Percentiles rank a stretch among this genome's conserved stretches.
These are phyloP conservation scores for Zaprionus taronus DNA, from an alignment of 1,140 invertebrate genomes.

Conservation along the genomic window DNA sequence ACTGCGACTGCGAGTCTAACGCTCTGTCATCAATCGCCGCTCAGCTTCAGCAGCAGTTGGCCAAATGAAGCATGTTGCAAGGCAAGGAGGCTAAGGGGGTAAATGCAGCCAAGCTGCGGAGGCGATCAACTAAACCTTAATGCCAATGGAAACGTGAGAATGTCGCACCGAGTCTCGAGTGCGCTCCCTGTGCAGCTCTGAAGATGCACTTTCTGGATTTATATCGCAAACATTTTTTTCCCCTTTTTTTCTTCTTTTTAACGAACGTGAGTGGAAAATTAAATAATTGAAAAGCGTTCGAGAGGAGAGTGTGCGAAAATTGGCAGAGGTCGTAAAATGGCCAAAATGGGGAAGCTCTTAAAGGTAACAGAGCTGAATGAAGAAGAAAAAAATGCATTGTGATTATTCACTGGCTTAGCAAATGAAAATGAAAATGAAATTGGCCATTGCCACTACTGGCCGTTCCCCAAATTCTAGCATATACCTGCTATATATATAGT, in stretches of 20 bases:
- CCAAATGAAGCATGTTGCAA: constrained; percentile 70
- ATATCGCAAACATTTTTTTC: constrained; percentile 68
- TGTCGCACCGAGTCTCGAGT: constrained; percentile 55
- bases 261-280: constrained; percentile 81
- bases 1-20: constrained; percentile 32
- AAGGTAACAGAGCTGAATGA: constrained; percentile 24
- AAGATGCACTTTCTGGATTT: constrained; percentile 79
- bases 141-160: constrained; percentile 82
- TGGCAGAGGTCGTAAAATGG: constrained; percentile 54
- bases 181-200: constrained; percentile 32
- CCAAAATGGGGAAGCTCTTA: constrained; percentile 34
- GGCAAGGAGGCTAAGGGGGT: background rate
- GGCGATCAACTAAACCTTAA: constrained; percentile 74
- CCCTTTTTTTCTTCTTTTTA: constrained; percentile 17
- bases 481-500: constrained; percentile 23
- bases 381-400: constrained; percentile 64
- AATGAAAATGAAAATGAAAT: constrained; percentile 82
- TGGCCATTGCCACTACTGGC: constrained; percentile 56
- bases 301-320: constrained; percentile 63
- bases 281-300: constrained; percentile 77
- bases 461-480: constrained; percentile 28
- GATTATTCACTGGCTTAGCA: constrained; percentile 78
- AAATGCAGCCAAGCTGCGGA: constrained; percentile 27
- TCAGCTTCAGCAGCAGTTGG: constrained; percentile 34
- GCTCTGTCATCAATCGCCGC: constrained; percentile 66